phyloP scores from a whole-genome alignment of 2,113 vertebrate genomes.

The Phylloscopus whistleri region DNA sequence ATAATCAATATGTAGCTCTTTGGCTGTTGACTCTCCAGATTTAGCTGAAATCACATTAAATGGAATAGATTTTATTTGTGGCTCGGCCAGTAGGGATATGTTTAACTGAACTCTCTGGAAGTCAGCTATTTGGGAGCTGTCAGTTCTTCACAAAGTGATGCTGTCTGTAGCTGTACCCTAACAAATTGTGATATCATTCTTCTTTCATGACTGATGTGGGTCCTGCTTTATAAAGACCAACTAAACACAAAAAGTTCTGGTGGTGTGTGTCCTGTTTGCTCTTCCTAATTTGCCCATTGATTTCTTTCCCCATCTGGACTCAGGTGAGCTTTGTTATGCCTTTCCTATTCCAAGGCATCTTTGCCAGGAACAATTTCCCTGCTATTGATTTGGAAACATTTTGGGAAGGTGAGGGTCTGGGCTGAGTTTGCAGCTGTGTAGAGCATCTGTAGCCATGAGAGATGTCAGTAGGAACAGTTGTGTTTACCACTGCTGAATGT shows the following conservation, averaged over 20 bases:
- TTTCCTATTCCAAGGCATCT: neutral
- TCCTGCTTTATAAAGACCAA: neutral
- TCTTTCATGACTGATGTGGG: neutral
- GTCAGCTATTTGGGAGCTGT: conserved; percentile 5
- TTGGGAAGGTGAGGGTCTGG: neutral
- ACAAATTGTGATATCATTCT: neutral
- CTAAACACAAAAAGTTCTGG: neutral
- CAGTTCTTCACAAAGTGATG: neutral
- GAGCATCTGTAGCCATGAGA: neutral
- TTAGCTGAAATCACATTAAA: conserved; percentile 43
- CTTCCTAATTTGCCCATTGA: neutral
- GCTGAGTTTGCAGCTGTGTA: neutral
- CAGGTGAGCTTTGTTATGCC: neutral
- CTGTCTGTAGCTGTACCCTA: neutral
- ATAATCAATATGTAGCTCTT: conserved; percentile 47
- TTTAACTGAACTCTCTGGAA: conserved; percentile 32
- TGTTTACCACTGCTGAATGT: neutral
- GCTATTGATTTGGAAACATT: neutral
- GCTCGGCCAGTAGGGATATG: neutral
- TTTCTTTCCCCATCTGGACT: neutral
- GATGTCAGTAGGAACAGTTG: neutral
- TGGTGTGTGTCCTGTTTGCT: neutral
- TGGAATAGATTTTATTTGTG: conserved; percentile 22
- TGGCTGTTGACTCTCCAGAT: conserved; percentile 21
- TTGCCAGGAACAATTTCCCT: neutral